A percentile compares a stretch with the other conserved stretches of the same genome.
phyloP scores from a whole-genome alignment of 2,797 vertebrate genomes.

The Setipinna tenuifilis region DNA sequence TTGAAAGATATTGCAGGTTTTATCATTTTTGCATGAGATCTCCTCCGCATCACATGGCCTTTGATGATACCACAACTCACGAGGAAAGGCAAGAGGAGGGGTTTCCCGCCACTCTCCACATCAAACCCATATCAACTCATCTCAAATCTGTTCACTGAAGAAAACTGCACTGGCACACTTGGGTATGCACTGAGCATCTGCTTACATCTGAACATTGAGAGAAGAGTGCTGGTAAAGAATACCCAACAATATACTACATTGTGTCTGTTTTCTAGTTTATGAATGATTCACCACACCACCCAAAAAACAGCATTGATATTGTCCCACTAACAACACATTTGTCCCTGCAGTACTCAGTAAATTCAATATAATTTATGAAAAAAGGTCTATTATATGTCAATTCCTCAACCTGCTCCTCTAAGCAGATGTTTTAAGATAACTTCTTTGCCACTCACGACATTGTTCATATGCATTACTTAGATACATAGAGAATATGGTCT shows the following conservation, averaged over 20 bases:
- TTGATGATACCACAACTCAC: slow-evolving; percentile 13
- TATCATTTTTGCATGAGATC: slow-evolving; percentile 25
- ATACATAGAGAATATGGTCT: too few species aligned
- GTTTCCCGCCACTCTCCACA: background rate
- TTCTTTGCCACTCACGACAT: background rate
- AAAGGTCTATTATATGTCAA: background rate
- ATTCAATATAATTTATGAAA: background rate
- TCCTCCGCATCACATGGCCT: slow-evolving; percentile 23
- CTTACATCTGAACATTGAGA: background rate
- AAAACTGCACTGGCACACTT: background rate
- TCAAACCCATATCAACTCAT: background rate
- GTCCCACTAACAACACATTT: background rate
- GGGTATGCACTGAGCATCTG: background rate
- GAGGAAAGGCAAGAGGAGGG: background rate
- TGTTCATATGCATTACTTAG: too few species aligned
- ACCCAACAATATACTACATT: background rate
- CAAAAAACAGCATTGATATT: background rate
- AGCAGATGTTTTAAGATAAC: background rate
- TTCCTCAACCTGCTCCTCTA: background rate
- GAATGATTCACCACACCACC: background rate
- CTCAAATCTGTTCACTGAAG: background rate
- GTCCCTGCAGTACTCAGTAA: background rate
- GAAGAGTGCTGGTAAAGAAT: background rate
- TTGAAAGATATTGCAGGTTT: slow-evolving; percentile 32
- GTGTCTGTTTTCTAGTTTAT: background rate